Evolutionary conservation across 2,888 invertebrate genomes (phyloP).

Genomic region (Hanleya hanleyi): DNA sequence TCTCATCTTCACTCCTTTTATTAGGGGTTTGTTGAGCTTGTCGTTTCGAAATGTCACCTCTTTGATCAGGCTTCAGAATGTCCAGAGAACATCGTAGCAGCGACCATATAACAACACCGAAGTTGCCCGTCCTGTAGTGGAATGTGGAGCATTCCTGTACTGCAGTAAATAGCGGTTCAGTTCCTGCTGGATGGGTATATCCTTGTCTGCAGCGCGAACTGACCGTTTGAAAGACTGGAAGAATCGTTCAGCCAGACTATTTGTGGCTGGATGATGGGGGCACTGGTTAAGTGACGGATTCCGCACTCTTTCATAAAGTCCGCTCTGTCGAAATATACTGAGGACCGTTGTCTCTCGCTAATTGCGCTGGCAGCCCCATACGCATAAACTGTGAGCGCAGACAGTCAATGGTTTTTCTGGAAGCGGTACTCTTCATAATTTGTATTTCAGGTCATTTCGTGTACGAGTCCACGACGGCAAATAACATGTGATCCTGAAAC

Average conservation of each 20-base stretch:
- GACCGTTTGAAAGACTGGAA: slow-evolving; percentile 45
- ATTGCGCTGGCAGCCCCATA: slow-evolving; percentile 49
- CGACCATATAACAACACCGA: no score
- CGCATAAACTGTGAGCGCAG: slow-evolving; percentile 43
- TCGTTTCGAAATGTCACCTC: no score
- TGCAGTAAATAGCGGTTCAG: no score
- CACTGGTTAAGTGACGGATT: slow-evolving; percentile 39
- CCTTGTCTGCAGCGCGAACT: neutral
- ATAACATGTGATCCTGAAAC: slow-evolving; percentile 53
- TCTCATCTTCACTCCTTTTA: no score
- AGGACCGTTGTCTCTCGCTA: slow-evolving; percentile 65
- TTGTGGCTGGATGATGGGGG: slow-evolving; percentile 57
- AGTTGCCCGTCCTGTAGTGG: no score
- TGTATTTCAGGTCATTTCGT: slow-evolving; percentile 73
- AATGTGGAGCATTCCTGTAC: no score
- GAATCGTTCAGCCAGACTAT: slow-evolving; percentile 55
- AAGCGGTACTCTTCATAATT: slow-evolving; percentile 26
- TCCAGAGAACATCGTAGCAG: no score
- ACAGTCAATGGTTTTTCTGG: slow-evolving; percentile 35
- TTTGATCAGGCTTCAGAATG: no score
- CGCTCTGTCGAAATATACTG: slow-evolving; percentile 47
- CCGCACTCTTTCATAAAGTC: slow-evolving; percentile 41
- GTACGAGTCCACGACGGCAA: slow-evolving; percentile 68
- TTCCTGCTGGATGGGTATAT: neutral
- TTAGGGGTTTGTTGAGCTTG: no score